Evolutionary conservation across 2,888 invertebrate species (phyloP).

Genomic region (Tenthredo notha): DNA sequence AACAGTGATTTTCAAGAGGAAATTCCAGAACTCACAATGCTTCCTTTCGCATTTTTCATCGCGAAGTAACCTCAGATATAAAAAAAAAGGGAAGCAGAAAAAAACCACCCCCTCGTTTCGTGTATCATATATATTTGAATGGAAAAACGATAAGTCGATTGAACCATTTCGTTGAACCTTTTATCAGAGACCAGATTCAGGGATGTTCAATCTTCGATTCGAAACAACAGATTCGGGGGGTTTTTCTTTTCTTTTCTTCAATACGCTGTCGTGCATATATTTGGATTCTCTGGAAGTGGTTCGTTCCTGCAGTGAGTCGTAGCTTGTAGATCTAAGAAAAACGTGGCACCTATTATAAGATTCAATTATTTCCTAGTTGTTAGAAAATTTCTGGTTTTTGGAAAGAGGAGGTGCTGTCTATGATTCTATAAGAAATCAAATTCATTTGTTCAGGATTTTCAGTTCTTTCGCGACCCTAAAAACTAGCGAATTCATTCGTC

Average conservation of each 20-base stretch:
- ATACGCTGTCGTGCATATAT: not conserved
- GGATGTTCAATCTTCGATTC: slow-evolving; percentile 1
- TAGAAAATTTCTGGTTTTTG: not conserved
- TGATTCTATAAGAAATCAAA: not conserved
- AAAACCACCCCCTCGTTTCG: not conserved
- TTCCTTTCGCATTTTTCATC: not conserved
- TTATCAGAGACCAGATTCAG: not conserved
- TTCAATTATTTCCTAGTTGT: not conserved
- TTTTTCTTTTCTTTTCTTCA: not conserved
- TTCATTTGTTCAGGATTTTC: not conserved
- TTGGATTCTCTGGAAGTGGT: not conserved
- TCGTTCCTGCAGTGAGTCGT: not conserved
- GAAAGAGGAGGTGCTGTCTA: not conserved
- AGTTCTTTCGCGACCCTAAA: not conserved
- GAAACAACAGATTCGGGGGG: slow-evolving; percentile 7
- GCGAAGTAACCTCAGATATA: not conserved
- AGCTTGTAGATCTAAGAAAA: not conserved
- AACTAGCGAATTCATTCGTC: not conserved
- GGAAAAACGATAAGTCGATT: slow-evolving; percentile 10
- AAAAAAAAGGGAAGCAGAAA: not conserved
- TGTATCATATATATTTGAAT: not conserved
- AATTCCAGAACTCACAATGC: not conserved
- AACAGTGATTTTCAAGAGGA: not conserved
- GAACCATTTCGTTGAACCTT: not conserved
- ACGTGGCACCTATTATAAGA: not conserved